These are phyloP conservation scores for Heliconius melpomene DNA, from an alignment of 1,140 invertebrate genomes.

Conservation along the genomic window DNA sequence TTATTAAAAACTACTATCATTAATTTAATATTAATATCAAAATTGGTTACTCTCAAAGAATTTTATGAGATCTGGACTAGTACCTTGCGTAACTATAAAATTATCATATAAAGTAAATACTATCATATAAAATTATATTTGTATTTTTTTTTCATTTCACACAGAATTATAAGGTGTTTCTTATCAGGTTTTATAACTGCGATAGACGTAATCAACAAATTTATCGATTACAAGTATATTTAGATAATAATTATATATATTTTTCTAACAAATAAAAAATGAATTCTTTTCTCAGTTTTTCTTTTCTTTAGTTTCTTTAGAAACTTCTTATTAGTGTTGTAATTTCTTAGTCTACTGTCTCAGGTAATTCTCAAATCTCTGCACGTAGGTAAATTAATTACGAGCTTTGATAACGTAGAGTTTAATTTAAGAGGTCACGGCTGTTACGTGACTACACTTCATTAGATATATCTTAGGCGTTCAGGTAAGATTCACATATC, in stretches of 20 bases:
- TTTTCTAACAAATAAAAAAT: no score
- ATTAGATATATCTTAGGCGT: conserved; percentile 45
- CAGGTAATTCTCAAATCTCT: conserved; percentile 34
- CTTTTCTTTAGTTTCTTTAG: neutral
- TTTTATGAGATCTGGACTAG: no score
- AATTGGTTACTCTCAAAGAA: no score
- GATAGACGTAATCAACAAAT: neutral
- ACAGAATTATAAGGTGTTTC: neutral
- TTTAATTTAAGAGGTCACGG: conserved; percentile 62
- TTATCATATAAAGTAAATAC: no score
- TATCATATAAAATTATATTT: no score
- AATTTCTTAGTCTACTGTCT: neutral
- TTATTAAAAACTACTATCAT: no score
- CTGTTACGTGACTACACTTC: conserved; percentile 54
- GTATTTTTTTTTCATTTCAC: no score
- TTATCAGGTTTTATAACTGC: neutral
- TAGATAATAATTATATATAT: neutral
- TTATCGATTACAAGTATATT: neutral
- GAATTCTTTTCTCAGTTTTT: no score
- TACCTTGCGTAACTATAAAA: no score
- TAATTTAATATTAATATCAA: no score
- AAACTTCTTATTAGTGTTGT: neutral
- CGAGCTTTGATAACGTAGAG: conserved; percentile 52
- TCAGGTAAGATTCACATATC: conserved; percentile 43
- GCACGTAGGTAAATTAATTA: conserved; percentile 60